Base-by-base conservation (phyloP, 2,113 vertebrate species). In the Odontophorus gujanensis region DNA sequence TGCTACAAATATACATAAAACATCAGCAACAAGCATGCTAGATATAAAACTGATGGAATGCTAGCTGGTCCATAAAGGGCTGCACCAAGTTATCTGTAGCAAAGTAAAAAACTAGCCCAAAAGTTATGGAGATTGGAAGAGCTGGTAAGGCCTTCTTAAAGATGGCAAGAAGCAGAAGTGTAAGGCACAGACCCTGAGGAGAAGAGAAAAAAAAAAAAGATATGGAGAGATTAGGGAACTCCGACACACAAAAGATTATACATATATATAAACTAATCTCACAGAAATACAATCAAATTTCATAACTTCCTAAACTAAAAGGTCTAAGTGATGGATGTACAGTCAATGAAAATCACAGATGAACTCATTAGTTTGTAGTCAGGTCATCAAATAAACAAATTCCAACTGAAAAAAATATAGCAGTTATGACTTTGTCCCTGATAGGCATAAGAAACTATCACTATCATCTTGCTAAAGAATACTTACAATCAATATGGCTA, bases 101-200 rank as follows among this genome's bases (percentile, higher is more conserved):
- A 73, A 99, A 99, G 97, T 99, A 99, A 98, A 99, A 99, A 96
- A 99, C 98, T 50, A 99, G 98, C 96, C 99, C 99, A 61, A 99
- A 99, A 13, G 99, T 99, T 81, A 99, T 99, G 74, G 99, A 99
- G 97, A 99, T 99, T 81, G 99, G 99, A 86, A 99, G 98, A 69
- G 99, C 99, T 58, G 99, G 99, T 89, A 99, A 98, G 12, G 99
- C 99, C 94, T 99, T 99, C 98, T 99, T 99, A 97, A 99, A 99
- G 97, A 99, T 99, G 97, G 99, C 99, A 71, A 99, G 98, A 76
- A 99, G 98, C 43, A 99, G 96, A 48, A 99, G 98, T 25, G 99
- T 99, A 97, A 99, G 99, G 98, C 99, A 99, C 97, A 99, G 95
- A 92, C 99, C 99, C 99, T 99, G 96, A 5, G 66, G 81, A 78